A percentile compares a stretch with the other conserved stretches of the same genome.
Evolutionary conservation across 2,797 vertebrate species (phyloP).

Genomic region (Enteromius trimaculatus): DNA sequence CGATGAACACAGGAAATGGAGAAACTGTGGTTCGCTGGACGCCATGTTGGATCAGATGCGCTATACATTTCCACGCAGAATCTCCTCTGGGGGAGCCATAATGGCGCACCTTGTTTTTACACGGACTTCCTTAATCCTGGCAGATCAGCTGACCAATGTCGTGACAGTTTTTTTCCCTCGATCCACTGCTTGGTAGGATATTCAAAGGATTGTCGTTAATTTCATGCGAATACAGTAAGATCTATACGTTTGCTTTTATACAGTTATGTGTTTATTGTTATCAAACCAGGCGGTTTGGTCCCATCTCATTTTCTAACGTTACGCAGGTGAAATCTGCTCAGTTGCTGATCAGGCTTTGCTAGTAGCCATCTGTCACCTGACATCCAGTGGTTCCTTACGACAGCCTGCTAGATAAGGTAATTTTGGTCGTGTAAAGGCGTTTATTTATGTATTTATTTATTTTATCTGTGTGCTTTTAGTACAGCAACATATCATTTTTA

Average conservation of each 20-base stretch:
- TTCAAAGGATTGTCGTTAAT: constrained; percentile 29
- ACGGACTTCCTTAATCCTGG: constrained; percentile 35
- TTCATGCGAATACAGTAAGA: constrained; percentile 39
- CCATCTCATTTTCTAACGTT: neutral
- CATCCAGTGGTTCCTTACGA: constrained; percentile 17
- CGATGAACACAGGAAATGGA: neutral
- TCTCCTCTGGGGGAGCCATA: neutral
- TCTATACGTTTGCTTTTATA: neutral
- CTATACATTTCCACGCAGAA: neutral
- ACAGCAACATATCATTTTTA: neutral
- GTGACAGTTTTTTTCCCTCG: constrained; percentile 34
- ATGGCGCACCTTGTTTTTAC: constrained; percentile 9
- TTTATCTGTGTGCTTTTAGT: neutral
- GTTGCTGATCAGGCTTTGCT: constrained; percentile 39
- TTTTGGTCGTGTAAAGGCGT: neutral
- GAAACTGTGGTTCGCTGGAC: constrained; percentile 15
- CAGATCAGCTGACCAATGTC: constrained; percentile 50
- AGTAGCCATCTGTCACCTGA: constrained; percentile 48
- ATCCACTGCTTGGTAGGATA: constrained; percentile 4
- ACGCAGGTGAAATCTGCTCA: neutral
- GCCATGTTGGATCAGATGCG: constrained; percentile 33
- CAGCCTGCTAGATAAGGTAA: neutral
- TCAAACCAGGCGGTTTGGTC: neutral
- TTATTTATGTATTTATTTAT: neutral
- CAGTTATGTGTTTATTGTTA: neutral